Percentiles rank a stretch among this genome's conserved stretches.
Evolutionary conservation across 2,888 invertebrate species (phyloP).

Genomic region (Dasysyrphus tricinctus): DNA sequence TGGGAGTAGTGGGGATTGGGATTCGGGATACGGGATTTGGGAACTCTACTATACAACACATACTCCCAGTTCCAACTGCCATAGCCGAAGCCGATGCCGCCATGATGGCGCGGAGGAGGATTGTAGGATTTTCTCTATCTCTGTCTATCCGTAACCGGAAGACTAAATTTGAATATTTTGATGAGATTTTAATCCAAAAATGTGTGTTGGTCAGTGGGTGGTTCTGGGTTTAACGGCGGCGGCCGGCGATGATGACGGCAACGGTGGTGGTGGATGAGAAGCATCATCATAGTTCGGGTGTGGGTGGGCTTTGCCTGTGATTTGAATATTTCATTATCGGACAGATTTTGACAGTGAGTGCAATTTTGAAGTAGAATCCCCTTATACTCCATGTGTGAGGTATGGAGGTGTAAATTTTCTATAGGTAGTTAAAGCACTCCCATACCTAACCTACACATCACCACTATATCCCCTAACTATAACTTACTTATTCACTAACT

Average conservation of each 20-base stretch:
- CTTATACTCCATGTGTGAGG: constrained; percentile 9
- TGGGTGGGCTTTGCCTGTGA: constrained; percentile 44
- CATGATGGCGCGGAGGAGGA: constrained; percentile 44
- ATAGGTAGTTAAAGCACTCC: constrained; percentile 17
- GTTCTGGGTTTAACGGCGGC: too few species aligned
- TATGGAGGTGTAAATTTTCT: constrained; percentile 64
- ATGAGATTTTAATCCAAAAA: constrained; percentile 75
- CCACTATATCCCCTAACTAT: constrained; percentile 8
- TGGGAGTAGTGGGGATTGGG: constrained; percentile 15
- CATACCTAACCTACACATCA: neutral
- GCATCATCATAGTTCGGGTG: constrained; percentile 7
- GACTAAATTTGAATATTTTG: constrained; percentile 76
- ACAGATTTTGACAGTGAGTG: constrained; percentile 74
- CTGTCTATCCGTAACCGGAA: constrained; percentile 74
- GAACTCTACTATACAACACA: constrained; percentile 16
- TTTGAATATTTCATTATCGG: constrained; percentile 76
- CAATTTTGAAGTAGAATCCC: constrained; percentile 59
- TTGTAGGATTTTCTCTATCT: constrained; percentile 73
- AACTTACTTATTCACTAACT: constrained; percentile 27
- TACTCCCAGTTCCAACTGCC: neutral
- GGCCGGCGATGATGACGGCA: neutral
- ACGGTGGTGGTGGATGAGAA: neutral
- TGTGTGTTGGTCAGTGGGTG: constrained; percentile 48
- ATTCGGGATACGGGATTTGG: neutral
- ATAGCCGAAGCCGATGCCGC: neutral